phyloP scores from a whole-genome alignment of 2,888 invertebrate species.

The Agrotis exclamationis region DNA sequence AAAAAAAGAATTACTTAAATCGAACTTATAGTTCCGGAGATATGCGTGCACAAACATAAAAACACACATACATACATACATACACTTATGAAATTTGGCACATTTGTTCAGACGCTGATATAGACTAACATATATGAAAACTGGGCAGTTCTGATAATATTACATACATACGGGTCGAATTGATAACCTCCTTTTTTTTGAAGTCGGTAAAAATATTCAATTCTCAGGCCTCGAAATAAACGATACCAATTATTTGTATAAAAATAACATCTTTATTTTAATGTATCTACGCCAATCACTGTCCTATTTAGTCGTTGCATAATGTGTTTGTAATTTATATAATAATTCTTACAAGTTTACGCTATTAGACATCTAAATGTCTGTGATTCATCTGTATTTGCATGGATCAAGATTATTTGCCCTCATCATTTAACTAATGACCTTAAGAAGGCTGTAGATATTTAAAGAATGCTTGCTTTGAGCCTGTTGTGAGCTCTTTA shows the following conservation, averaged over 20 bases:
- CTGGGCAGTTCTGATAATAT: no score
- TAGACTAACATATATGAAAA: no score
- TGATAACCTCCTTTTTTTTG: no score
- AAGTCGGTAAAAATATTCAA: slow-evolving; percentile 17
- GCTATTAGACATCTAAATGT: slow-evolving; percentile 43
- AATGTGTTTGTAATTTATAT: slow-evolving; percentile 45
- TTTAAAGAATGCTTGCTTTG: neutral
- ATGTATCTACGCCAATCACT: slow-evolving; percentile 21
- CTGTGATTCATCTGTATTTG: slow-evolving; percentile 49
- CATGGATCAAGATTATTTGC: slow-evolving; percentile 42
- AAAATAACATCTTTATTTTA: slow-evolving; percentile 40
- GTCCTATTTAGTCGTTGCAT: slow-evolving; percentile 28
- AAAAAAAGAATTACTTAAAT: no score
- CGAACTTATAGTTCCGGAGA: no score
- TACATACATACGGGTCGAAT: no score
- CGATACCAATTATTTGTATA: slow-evolving; percentile 43
- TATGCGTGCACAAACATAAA: no score
- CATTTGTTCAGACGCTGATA: no score
- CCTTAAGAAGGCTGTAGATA: neutral
- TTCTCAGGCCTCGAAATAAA: slow-evolving; percentile 45
- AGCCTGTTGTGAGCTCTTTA: neutral
- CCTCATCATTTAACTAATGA: slow-evolving; percentile 38
- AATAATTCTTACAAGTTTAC: slow-evolving; percentile 37
- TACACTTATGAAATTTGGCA: no score
- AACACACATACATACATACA: no score